Percentiles rank a stretch among this genome's conserved stretches.
Conservation (phyloP, 2,888 invertebrate species). For the Chalcosyrphus nemorum region DNA sequence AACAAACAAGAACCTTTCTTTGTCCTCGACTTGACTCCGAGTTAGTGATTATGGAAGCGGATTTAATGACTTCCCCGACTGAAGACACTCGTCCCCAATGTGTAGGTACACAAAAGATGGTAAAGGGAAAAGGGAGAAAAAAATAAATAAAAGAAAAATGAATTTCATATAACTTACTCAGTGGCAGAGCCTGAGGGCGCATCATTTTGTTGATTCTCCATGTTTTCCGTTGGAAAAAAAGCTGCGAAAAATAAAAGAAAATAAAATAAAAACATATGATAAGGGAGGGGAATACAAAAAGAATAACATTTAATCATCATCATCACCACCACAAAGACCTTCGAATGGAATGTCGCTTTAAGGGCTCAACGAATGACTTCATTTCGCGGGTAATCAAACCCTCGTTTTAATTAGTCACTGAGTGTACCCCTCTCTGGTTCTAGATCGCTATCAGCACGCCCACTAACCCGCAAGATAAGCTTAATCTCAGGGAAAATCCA, state of each 20-base stretch:
- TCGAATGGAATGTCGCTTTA: too few relatives aligned
- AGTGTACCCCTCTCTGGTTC: constrained; percentile 8
- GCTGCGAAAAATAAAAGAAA: constrained; percentile 20
- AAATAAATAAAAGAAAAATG: constrained; percentile 24
- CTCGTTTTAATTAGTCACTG: constrained; percentile 2
- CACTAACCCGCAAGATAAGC: constrained; percentile 45
- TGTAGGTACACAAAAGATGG: neutral
- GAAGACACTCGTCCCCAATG: constrained; percentile 1
- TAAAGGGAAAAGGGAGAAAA: constrained; percentile 16
- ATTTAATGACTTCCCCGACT: too few relatives aligned
- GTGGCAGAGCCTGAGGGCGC: constrained; percentile 50
- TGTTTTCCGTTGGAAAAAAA: constrained; percentile 22
- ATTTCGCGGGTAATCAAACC: constrained; percentile 16
- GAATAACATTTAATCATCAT: too few relatives aligned
- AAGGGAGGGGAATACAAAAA: neutral
- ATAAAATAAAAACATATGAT: neutral
- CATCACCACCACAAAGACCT: constrained; percentile 27
- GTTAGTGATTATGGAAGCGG: constrained; percentile 11
- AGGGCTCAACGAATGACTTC: constrained; percentile 38
- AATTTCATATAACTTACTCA: constrained; percentile 64
- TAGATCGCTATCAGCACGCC: constrained; percentile 50
- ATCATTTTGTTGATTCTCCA: constrained; percentile 62
- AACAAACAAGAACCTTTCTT: neutral
- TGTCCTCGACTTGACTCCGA: neutral
- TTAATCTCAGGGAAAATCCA: neutral